phyloP scores from a whole-genome alignment of 2,113 vertebrate species.

The Rhea pennata region DNA sequence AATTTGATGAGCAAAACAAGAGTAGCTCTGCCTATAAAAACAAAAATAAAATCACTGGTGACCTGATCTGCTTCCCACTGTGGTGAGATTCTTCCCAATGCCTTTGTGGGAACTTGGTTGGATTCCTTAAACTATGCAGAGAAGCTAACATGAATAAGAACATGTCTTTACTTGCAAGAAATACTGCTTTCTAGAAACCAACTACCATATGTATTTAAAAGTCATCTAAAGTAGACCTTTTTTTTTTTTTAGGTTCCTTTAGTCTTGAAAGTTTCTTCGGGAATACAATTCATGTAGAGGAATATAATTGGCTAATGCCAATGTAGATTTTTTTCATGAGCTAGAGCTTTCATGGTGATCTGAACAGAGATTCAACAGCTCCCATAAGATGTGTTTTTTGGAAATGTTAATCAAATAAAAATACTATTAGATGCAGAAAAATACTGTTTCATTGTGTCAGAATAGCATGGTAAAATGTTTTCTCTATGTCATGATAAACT shows the following conservation, averaged over 20 bases:
- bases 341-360: not conserved
- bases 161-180: not conserved
- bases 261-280: not conserved
- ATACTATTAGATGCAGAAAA: not conserved
- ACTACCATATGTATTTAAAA: not conserved
- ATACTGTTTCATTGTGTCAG: not conserved
- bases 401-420: not conserved
- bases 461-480: not conserved
- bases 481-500: not conserved
- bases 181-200: not conserved
- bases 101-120: not conserved
- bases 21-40: not conserved
- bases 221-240: not conserved
- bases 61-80: not conserved
- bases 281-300: not conserved
- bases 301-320: not conserved
- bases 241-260: not conserved
- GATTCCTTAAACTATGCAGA: not conserved
- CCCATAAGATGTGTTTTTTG: not conserved
- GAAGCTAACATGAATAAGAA: not conserved
- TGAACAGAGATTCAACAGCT: not conserved
- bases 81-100: not conserved
- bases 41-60: not conserved
- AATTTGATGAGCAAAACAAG: not conserved
- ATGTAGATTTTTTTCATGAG: rapidly evolving